Percentiles rank a stretch among this genome's conserved stretches.
These are phyloP conservation scores for Ceraclea dissimilis DNA, from an alignment of 2,888 invertebrate genomes.

Conservation along the genomic window DNA sequence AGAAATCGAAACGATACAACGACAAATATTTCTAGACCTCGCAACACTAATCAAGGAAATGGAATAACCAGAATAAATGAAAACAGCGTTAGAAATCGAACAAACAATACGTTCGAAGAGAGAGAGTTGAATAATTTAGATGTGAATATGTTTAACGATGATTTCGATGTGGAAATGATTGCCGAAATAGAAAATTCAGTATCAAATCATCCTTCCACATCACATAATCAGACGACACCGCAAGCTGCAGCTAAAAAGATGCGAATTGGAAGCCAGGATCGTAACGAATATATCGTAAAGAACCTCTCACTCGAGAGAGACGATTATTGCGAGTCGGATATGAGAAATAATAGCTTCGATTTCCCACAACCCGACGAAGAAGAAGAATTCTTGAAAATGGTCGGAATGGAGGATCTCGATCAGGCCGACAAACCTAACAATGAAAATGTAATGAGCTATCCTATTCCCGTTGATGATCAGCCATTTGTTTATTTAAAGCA, in stretches of 20 bases:
- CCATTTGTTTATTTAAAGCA: slow-evolving; percentile 45
- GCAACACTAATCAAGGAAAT: too few relatives aligned
- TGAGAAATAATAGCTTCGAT: neutral
- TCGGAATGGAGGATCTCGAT: slow-evolving; percentile 13
- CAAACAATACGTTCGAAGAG: neutral
- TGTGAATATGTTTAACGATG: slow-evolving; percentile 18
- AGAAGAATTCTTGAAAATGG: slow-evolving; percentile 34
- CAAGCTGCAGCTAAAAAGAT: slow-evolving; percentile 31
- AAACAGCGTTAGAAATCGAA: too few relatives aligned
- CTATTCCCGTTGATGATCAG: slow-evolving; percentile 29
- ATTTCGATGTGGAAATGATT: slow-evolving; percentile 36
- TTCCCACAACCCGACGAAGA: slow-evolving; percentile 22
- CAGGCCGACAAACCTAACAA: slow-evolving; percentile 25
- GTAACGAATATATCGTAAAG: too few relatives aligned
- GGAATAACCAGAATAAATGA: too few relatives aligned
- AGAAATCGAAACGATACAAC: too few relatives aligned
- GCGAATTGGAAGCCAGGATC: slow-evolving; percentile 30
- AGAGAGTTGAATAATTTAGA: slow-evolving; percentile 3
- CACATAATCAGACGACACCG: slow-evolving; percentile 33
- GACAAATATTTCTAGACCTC: too few relatives aligned
- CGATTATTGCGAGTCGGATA: neutral
- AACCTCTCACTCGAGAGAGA: neutral
- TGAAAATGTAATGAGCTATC: neutral
- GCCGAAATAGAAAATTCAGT: slow-evolving; percentile 37
- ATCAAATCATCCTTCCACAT: slow-evolving; percentile 2